Percentiles rank a stretch among this genome's conserved stretches.
Conservation (phyloP, 35 echinoderm and acorn worm species). For the Heliocidaris tuberculata region DNA sequence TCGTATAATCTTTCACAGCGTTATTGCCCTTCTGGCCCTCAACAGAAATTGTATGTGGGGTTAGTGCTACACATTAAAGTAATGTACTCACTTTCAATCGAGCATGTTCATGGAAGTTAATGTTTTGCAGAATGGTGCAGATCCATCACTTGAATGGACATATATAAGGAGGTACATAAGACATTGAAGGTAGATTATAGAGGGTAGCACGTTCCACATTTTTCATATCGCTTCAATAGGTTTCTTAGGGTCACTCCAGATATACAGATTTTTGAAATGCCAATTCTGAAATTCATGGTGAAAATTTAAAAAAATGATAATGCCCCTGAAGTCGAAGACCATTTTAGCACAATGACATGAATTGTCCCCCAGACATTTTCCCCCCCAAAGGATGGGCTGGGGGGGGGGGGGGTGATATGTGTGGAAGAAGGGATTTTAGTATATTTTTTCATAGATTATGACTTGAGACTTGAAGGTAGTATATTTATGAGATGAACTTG, state of each 20-base stretch:
- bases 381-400: too few species aligned
- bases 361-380: not conserved
- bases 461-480: not conserved
- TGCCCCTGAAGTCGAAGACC: too few species aligned
- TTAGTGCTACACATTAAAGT: not conserved
- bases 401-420: not conserved
- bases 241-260: not conserved
- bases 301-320: too few species aligned
- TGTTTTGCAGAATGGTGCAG: not conserved
- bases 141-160: not conserved
- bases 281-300: not conserved
- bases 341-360: not conserved
- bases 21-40: not conserved
- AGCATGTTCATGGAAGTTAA: not conserved
- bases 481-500: not conserved
- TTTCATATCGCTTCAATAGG: too few species aligned
- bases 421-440: too few species aligned
- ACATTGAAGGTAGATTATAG: not conserved
- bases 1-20: too few species aligned
- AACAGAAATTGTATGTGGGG: too few species aligned
- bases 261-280: not conserved
- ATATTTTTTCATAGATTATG: too few species aligned
- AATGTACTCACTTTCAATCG: not conserved
- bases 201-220: not conserved
- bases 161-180: too few species aligned